A percentile compares a stretch with the other conserved stretches of the same genome.
Conservation (phyloP, 2,797 vertebrate species). For the Furcifer pardalis region DNA sequence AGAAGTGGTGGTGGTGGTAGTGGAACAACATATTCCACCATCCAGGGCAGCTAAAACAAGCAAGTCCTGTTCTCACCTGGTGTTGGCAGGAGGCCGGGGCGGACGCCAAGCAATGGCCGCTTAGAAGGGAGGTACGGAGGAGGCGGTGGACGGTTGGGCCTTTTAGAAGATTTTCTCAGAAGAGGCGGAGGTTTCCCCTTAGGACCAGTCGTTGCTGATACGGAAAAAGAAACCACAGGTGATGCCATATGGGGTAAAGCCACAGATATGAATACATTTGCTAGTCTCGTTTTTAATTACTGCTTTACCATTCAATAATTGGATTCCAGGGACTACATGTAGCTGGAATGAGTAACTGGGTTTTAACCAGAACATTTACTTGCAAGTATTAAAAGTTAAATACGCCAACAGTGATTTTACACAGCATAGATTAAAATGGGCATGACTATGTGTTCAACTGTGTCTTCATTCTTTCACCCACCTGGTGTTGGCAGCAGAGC, state of each 20-base stretch:
- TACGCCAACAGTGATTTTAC: too few relatives aligned
- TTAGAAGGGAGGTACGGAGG: constrained; percentile 64
- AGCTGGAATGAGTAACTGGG: not conserved
- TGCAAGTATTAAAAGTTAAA: too few relatives aligned
- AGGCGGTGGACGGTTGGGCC: constrained; percentile 59
- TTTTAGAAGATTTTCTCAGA: constrained; percentile 69
- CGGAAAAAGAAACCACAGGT: not conserved
- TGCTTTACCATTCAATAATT: too few relatives aligned
- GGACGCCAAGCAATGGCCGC: constrained; percentile 65
- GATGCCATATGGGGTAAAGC: too few relatives aligned
- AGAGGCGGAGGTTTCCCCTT: constrained; percentile 77
- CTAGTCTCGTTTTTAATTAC: too few relatives aligned
- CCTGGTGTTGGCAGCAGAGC: constrained; percentile 75
- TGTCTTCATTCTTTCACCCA: constrained; percentile 43
- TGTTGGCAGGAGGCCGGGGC: constrained; percentile 66
- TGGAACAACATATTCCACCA: too few relatives aligned
- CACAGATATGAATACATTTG: too few relatives aligned
- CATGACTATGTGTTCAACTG: too few relatives aligned
- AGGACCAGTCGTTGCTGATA: constrained; percentile 62
- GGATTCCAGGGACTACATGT: too few relatives aligned
- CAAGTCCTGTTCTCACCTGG: constrained; percentile 64
- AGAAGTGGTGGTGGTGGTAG: too few relatives aligned
- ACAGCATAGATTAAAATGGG: too few relatives aligned
- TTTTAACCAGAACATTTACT: not conserved
- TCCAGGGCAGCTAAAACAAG: not conserved